These are phyloP conservation scores for Cryptosula pallasiana DNA, from an alignment of 2,888 invertebrate genomes.

Conservation along the genomic window DNA sequence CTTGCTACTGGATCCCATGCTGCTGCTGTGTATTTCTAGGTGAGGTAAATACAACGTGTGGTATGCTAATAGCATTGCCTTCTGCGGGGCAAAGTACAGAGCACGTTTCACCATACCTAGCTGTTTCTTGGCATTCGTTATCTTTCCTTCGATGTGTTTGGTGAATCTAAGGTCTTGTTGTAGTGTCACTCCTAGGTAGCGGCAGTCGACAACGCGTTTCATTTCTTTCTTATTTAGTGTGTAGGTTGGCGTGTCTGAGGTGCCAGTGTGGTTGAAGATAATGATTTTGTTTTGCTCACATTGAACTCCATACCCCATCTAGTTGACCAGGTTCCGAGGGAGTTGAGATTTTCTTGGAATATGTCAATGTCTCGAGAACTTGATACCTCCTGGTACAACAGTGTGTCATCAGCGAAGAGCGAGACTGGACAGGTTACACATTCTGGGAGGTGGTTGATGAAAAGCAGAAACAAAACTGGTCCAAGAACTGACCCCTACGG, in stretches of 20 bases:
- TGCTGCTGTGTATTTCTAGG: not conserved
- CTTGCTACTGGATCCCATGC: not conserved
- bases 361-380: not conserved
- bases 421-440: not conserved
- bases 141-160: constrained; percentile 25
- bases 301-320: constrained; percentile 5
- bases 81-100: not conserved
- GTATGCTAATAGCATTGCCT: not conserved
- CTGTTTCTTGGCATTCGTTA: constrained; percentile 26
- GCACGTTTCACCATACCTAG: constrained; percentile 3
- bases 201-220: not conserved
- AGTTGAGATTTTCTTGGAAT: constrained; percentile 1
- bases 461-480: not conserved
- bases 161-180: not conserved
- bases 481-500: constrained; percentile 12
- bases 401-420: constrained; percentile 10
- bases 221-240: not conserved
- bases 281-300: constrained; percentile 1
- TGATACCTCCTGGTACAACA: not conserved
- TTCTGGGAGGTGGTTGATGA: constrained; percentile 4
- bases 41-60: not conserved
- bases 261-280: not conserved
- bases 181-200: constrained; percentile 13
- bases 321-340: not conserved
- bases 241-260: not conserved